Conservation (phyloP, 30 jellyfish, hydroid and myxozoan genomes). For the Hydra vulgaris region DNA sequence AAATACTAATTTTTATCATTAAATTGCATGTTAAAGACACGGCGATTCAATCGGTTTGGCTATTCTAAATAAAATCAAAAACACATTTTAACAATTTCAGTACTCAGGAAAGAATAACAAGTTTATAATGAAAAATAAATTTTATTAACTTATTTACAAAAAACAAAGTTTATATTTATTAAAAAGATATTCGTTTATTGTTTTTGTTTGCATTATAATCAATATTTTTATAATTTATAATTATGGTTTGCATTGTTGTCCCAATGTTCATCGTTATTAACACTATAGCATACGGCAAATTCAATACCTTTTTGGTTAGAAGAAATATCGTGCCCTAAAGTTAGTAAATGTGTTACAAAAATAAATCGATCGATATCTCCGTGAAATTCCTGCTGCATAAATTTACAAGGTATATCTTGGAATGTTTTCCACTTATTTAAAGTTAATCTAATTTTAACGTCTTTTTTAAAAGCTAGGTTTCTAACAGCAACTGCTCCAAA, state of each 20-base stretch:
- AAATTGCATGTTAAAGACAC: no score
- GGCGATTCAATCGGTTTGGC: no score
- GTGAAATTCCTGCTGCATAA: slow-evolving; percentile 35
- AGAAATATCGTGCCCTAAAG: not conserved
- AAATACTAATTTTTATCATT: no score
- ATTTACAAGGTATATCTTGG: slow-evolving; percentile 37
- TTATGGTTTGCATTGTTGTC: slow-evolving; percentile 53
- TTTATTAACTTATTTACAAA: no score
- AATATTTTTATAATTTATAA: slow-evolving; percentile 5
- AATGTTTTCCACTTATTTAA: slow-evolving; percentile 52
- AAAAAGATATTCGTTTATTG: no score
- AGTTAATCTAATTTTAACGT: slow-evolving; percentile 35
- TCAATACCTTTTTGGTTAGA: not conserved
- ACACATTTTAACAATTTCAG: no score
- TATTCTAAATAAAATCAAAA: no score
- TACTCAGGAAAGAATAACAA: no score
- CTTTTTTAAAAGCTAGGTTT: slow-evolving; percentile 46
- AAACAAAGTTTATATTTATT: no score
- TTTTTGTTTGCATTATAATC: no score
- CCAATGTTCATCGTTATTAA: slow-evolving; percentile 57
- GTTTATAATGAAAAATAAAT: no score
- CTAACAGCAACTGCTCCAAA: slow-evolving; percentile 77
- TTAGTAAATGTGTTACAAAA: slow-evolving; percentile 7
- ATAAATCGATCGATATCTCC: slow-evolving; percentile 46
- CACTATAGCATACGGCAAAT: slow-evolving; percentile 63